phyloP scores from a whole-genome alignment of 2,888 invertebrate genomes.

The Mesorhabditis belari region DNA sequence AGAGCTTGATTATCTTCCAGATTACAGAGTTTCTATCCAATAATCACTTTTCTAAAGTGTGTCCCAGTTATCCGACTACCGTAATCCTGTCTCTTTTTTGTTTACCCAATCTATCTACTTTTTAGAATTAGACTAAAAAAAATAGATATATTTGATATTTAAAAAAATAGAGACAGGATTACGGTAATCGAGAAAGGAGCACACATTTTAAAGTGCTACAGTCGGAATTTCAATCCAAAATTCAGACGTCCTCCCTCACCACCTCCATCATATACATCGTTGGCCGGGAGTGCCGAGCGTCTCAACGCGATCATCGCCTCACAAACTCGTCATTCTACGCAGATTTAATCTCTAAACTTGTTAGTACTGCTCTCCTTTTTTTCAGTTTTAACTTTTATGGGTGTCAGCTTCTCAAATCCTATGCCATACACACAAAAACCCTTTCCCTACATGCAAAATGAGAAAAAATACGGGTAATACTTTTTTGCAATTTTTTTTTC shows the following conservation, averaged over 20 bases:
- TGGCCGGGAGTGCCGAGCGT: background rate
- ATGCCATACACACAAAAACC: background rate
- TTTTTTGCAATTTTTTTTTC: background rate
- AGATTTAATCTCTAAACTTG: background rate
- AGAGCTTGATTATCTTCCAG: no score
- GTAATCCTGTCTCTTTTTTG: no score
- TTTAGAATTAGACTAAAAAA: no score
- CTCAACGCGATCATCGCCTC: no score
- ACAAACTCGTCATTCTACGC: background rate
- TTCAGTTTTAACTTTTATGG: background rate
- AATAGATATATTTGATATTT: no score
- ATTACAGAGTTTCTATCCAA: no score
- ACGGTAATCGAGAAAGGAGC: no score
- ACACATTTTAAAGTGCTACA: background rate
- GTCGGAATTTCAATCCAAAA: background rate
- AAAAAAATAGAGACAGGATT: no score
- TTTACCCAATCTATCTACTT: no score
- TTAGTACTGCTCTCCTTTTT: background rate
- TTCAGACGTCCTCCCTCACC: background rate
- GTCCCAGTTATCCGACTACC: no score
- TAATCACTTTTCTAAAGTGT: no score
- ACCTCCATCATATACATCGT: background rate
- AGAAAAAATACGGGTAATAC: background rate
- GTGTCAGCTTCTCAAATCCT: background rate
- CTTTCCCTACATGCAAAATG: background rate